These are phyloP conservation scores for Athripsodes cinereus DNA, from an alignment of 2,888 invertebrate genomes.

Conservation along the genomic window DNA sequence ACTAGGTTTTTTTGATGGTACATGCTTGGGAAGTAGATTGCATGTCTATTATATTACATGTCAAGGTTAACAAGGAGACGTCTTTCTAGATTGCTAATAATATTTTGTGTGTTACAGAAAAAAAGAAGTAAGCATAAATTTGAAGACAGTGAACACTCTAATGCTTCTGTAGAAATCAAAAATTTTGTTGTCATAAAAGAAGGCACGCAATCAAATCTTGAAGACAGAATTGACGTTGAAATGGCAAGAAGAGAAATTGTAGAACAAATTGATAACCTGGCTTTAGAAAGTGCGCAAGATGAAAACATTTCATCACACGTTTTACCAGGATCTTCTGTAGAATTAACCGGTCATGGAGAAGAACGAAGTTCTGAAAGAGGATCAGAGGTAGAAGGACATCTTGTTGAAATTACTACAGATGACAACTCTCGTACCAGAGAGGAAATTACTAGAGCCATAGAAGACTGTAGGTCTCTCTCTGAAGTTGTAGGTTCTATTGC, in stretches of 20 bases:
- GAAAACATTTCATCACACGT: neutral
- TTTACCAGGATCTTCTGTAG: neutral
- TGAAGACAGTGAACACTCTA: neutral
- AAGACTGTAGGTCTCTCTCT: constrained; percentile 15
- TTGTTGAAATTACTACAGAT: too few relatives aligned
- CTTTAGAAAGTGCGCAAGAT: neutral
- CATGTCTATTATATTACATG: too few relatives aligned
- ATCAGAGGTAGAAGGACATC: neutral
- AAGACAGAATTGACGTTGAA: neutral
- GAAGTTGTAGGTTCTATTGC: constrained; percentile 11
- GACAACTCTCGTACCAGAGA: neutral
- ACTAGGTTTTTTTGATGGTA: too few relatives aligned
- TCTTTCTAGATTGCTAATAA: too few relatives aligned
- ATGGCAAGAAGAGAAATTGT: neutral
- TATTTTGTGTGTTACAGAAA: too few relatives aligned
- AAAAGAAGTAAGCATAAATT: constrained; percentile 1
- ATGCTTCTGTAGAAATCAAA: neutral
- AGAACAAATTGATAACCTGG: neutral
- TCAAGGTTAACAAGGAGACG: too few relatives aligned
- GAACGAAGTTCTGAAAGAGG: neutral
- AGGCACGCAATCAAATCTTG: neutral
- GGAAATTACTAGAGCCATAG: constrained; percentile 2
- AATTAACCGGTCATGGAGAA: neutral
- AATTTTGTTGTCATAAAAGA: neutral
- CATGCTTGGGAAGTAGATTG: too few relatives aligned